Base-by-base conservation (phyloP, 2,113 vertebrate species). In the Macroglossus sobrinus region DNA sequence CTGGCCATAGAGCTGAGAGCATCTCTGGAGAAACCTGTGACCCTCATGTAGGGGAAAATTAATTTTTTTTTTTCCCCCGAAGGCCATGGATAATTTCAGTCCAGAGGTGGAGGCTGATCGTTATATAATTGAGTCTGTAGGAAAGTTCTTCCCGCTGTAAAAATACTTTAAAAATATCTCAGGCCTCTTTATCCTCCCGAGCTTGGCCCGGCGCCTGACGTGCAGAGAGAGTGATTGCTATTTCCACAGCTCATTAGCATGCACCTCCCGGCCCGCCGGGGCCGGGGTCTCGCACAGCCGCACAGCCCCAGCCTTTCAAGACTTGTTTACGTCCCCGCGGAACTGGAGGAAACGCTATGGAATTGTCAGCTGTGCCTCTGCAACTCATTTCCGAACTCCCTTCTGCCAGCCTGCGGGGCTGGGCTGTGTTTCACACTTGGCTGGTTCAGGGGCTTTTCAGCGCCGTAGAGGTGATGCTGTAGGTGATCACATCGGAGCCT, bases 101-200 rank as follows among this genome's bases (percentile, higher is more conserved):
- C 93, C 63, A 82, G 93, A 97, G 88, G 96, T 95, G 94, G 97
- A 98, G 95, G n/a, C 92, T 96, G 90, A 96, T 95, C 53, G 95
- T 97, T 98, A 98, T 89, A 95, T 98, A 97, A 98, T 97, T 97
- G 92, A 97, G 96, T 96, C 95, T 97, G 96, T 93, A 97, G 95
- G 96, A 97, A 97, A 97, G 95, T 96, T 97, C 97, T 96, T 84
- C 94, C 94, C 96, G 84, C 94, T 88, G 85, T 97, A 96, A 97
- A 97, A 96, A 89, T 97, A 96, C 81, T 97, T 97, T 92, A 68
- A 97, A 97, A 96, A 94, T 95, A 96, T 89, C 97, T 86, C 96
- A 97, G 95, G 68, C 93, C 88, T 97, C 94, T 95, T 94, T 96
- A 84, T 98, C 68, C 95, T 97, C 84, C 88, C 61, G 35, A 35